Evolutionary conservation across 2,888 invertebrate genomes (phyloP).

Genomic region (Lysandra bellargus): DNA sequence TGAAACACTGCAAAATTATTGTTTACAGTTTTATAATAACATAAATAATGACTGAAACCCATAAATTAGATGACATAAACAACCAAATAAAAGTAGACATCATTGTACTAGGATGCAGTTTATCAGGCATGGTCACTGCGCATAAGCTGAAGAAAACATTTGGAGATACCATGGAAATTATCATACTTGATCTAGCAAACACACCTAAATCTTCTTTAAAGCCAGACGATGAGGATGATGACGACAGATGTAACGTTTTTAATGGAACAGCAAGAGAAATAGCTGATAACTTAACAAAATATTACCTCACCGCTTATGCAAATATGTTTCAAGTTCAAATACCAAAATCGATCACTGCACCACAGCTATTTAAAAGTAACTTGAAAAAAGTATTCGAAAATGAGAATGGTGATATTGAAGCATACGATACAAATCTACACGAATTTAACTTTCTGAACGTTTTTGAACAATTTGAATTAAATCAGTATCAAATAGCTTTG

Average conservation of each 20-base stretch:
- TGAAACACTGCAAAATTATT: background rate
- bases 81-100: conserved; percentile 59
- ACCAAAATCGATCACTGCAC: conserved; percentile 56
- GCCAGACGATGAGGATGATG: conserved; percentile 43
- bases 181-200: conserved; percentile 60
- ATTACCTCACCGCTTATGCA: conserved; percentile 56
- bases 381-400: conserved; percentile 65
- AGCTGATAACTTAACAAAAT: conserved; percentile 53
- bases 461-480: conserved; percentile 65
- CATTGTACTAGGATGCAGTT: conserved; percentile 68
- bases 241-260: conserved; percentile 36
- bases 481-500: conserved; percentile 62
- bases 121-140: conserved; percentile 70
- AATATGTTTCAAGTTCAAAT: conserved; percentile 61
- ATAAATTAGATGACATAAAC: background rate
- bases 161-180: conserved; percentile 66
- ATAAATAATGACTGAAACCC: background rate
- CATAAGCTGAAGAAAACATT: conserved; percentile 69
- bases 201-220: conserved; percentile 45
- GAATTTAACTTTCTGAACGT: conserved; percentile 62
- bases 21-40: background rate
- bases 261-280: conserved; percentile 45
- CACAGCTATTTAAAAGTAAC: conserved; percentile 45
- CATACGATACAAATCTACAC: conserved; percentile 55
- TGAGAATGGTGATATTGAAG: conserved; percentile 55